phyloP scores from a whole-genome alignment of 2,888 invertebrate species.

The Dyspetes luteomarginatus region DNA sequence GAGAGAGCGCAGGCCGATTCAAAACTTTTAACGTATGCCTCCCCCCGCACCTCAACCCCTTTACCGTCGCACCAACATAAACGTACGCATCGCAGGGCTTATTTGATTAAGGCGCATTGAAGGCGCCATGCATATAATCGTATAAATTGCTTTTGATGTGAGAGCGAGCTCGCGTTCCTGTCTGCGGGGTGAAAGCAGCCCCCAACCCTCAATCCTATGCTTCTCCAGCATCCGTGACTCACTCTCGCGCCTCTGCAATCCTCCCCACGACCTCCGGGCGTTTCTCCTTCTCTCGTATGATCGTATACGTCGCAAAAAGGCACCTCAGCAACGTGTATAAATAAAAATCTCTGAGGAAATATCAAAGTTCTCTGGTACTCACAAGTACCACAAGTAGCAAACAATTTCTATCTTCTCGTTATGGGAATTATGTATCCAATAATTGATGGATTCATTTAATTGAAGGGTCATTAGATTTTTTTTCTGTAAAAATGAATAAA shows the following conservation, averaged over 20 bases:
- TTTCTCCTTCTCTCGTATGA: constrained; percentile 48
- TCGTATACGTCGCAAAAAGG: constrained; percentile 50
- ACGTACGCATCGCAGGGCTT: constrained; percentile 69
- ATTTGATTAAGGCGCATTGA: constrained; percentile 79
- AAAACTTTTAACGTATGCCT: constrained; percentile 64
- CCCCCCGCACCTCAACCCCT: constrained; percentile 35
- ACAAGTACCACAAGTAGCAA: neutral
- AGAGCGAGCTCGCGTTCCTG: constrained; percentile 70
- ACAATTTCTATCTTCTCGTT: neutral
- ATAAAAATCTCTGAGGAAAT: constrained; percentile 37
- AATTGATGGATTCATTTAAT: neutral
- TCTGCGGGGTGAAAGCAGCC: constrained; percentile 72
- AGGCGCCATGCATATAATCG: constrained; percentile 79
- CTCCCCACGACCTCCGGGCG: constrained; percentile 52
- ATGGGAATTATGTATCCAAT: neutral
- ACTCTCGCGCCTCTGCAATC: constrained; percentile 45
- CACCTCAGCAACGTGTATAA: constrained; percentile 48
- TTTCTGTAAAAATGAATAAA: too few species aligned
- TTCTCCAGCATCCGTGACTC: constrained; percentile 46
- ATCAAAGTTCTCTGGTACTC: neutral
- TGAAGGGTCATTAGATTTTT: too few species aligned
- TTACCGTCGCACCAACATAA: constrained; percentile 59
- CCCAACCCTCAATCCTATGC: constrained; percentile 44
- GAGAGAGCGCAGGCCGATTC: constrained; percentile 68
- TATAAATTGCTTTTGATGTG: constrained; percentile 80